These are phyloP conservation scores for Urocynchramus pylzowi DNA, from an alignment of 2,113 vertebrate species.

Conservation along the genomic window DNA sequence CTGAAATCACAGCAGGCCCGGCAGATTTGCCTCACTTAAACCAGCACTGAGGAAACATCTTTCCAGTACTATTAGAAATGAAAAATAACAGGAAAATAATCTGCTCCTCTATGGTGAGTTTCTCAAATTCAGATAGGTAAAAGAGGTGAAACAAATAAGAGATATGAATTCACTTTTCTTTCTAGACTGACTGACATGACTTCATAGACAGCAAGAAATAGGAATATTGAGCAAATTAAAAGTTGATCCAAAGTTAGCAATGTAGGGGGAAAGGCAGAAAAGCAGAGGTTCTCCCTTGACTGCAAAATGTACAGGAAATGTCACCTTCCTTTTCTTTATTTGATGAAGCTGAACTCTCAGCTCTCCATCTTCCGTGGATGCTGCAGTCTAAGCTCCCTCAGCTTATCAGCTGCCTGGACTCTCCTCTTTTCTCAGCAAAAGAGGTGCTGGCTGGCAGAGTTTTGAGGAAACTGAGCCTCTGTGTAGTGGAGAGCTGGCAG, in stretches of 20 bases:
- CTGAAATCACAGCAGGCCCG: background rate
- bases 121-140: background rate
- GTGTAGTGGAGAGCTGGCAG: background rate
- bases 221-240: background rate
- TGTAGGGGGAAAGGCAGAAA: background rate
- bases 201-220: background rate
- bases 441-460: background rate
- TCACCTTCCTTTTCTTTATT: background rate
- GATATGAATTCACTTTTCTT: background rate
- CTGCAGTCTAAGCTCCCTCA: background rate
- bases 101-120: background rate
- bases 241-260: background rate
- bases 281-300: background rate
- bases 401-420: background rate
- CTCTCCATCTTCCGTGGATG: background rate
- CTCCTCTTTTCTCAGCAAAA: background rate
- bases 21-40: background rate
- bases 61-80: background rate
- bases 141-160: background rate
- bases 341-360: background rate
- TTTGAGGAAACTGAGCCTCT: background rate
- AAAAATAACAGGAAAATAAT: background rate
- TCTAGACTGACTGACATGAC: background rate
- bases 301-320: background rate
- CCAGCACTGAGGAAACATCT: background rate